Evolutionary conservation across 2,797 vertebrate genomes (phyloP).

Genomic region (Hippoglossus hippoglossus): DNA sequence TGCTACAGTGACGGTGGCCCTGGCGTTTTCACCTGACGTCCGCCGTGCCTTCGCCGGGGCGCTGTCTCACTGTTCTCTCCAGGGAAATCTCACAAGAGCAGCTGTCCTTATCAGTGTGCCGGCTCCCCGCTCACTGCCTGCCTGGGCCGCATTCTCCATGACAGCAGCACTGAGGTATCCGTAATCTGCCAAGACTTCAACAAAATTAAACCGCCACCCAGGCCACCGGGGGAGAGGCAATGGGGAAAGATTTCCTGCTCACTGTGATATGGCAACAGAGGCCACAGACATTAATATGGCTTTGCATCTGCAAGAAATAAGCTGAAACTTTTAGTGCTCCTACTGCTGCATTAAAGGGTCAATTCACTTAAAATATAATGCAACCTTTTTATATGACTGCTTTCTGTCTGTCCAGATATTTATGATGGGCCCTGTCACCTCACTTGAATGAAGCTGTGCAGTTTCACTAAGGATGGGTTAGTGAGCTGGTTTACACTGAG

Average conservation of each 20-base stretch:
- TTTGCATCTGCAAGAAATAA: slow-evolving; percentile 61
- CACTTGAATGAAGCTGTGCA: background rate
- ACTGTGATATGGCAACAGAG: slow-evolving; percentile 69
- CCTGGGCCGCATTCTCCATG: slow-evolving; percentile 76
- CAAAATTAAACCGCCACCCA: slow-evolving; percentile 82
- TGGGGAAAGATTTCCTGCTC: slow-evolving; percentile 80
- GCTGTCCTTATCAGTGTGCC: slow-evolving; percentile 85
- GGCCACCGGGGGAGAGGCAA: slow-evolving; percentile 67
- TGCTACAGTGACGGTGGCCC: slow-evolving; percentile 66
- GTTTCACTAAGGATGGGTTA: background rate
- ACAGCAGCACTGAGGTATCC: slow-evolving; percentile 79
- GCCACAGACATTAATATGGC: slow-evolving; percentile 64
- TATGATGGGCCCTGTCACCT: background rate
- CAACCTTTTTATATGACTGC: background rate
- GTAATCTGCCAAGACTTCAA: slow-evolving; percentile 83
- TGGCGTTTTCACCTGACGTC: slow-evolving; percentile 77
- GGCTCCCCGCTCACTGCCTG: slow-evolving; percentile 66
- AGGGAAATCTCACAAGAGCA: slow-evolving; percentile 87
- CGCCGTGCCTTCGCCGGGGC: slow-evolving; percentile 58
- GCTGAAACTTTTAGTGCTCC: slow-evolving; percentile 20
- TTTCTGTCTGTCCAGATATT: background rate
- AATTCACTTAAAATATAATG: slow-evolving; percentile 19
- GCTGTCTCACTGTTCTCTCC: slow-evolving; percentile 78
- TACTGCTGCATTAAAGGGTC: slow-evolving; percentile 31
- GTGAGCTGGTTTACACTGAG: too few species aligned